phyloP scores from a whole-genome alignment of 1,140 invertebrate genomes.

The Tetramorium parvispinum region DNA sequence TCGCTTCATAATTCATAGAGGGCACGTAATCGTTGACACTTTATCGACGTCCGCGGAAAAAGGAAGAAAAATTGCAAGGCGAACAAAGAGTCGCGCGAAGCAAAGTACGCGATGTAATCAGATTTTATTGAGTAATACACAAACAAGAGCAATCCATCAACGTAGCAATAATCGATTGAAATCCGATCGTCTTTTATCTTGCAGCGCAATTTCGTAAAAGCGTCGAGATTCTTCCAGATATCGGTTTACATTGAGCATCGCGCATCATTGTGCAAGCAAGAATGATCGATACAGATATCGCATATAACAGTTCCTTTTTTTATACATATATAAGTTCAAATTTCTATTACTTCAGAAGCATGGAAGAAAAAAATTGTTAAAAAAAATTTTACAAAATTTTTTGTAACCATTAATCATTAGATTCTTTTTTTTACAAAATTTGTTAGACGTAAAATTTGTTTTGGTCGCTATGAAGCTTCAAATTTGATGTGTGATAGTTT shows the following conservation, averaged over 20 bases:
- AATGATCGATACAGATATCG: slow-evolving; percentile 29
- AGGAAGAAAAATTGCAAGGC: slow-evolving; percentile 39
- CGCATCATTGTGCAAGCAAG: slow-evolving; percentile 1
- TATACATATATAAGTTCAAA: not conserved
- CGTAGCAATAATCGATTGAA: slow-evolving; percentile 41
- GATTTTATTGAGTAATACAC: slow-evolving; percentile 42
- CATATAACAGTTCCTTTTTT: not conserved
- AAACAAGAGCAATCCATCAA: slow-evolving; percentile 34
- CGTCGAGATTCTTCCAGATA: slow-evolving; percentile 4
- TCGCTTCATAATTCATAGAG: slow-evolving; percentile 51
- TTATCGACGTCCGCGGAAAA: slow-evolving; percentile 44
- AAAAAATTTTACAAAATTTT: not conserved
- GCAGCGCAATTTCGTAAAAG: slow-evolving; percentile 35
- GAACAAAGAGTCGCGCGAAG: slow-evolving; percentile 20
- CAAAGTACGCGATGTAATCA: slow-evolving; percentile 31
- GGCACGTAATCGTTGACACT: slow-evolving; percentile 43
- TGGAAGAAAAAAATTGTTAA: not conserved
- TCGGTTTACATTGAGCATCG: slow-evolving; percentile 24
- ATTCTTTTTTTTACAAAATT: not conserved
- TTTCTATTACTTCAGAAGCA: not conserved
- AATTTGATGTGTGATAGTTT: not conserved
- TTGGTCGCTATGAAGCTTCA: not conserved
- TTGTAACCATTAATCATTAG: not conserved
- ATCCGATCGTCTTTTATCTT: slow-evolving; percentile 27
- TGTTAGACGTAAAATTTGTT: not conserved